These are phyloP conservation scores for Gobionotothen gibberifrons DNA, from an alignment of 2,797 vertebrate species.

Conservation along the genomic window DNA sequence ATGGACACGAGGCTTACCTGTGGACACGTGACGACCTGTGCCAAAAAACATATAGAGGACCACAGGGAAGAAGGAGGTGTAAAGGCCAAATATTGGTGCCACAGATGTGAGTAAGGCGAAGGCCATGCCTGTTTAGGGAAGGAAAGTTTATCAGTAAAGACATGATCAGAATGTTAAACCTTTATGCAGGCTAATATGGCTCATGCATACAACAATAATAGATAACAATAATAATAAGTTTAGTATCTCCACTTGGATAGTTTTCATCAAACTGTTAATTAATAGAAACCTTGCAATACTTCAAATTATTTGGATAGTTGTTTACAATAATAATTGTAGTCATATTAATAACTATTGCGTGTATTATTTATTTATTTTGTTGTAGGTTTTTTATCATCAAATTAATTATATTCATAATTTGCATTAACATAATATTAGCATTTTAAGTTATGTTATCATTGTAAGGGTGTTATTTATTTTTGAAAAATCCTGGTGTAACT, in stretches of 20 bases:
- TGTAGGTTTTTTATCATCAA: too few relatives aligned
- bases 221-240: too few relatives aligned
- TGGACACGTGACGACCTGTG: slow-evolving; percentile 93
- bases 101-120: slow-evolving; percentile 93
- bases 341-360: neutral
- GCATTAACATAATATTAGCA: too few relatives aligned
- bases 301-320: neutral
- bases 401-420: too few relatives aligned
- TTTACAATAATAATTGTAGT: neutral
- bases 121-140: slow-evolving; percentile 87
- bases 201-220: neutral
- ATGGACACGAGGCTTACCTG: slow-evolving; percentile 80
- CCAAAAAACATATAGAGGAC: slow-evolving; percentile 92
- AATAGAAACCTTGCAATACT: neutral
- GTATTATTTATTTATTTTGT: neutral
- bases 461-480: neutral
- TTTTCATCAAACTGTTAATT: neutral
- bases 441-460: too few relatives aligned
- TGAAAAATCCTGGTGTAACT: neutral
- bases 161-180: neutral
- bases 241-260: neutral
- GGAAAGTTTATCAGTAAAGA: neutral
- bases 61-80: slow-evolving; percentile 94
- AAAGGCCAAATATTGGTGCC: slow-evolving; percentile 93
- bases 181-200: neutral